Base-by-base conservation (phyloP, 2,888 invertebrate species). In the Chesias legatella region DNA sequence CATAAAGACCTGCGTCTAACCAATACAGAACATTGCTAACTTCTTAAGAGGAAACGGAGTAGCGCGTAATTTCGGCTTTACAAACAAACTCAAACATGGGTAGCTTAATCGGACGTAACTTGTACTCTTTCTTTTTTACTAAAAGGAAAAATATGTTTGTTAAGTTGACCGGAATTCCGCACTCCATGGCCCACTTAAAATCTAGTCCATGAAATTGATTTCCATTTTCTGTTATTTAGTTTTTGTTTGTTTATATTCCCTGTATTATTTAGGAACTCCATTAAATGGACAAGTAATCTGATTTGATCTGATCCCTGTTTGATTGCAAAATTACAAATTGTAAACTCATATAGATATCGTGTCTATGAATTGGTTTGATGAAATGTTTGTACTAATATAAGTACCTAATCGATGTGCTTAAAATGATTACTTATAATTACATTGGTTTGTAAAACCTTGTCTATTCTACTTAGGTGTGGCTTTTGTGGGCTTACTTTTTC, bases 371-470 rank as follows among this genome's bases (percentile, higher is more conserved):
- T 17, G 5, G 5, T 17, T 17, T 17, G 2, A 17, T 5, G 10
- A 10, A 23, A 23, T 29, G 33, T 24, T 13, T 44, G 21, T 33
- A 33, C 35, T 35, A 32, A 17, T 3, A 17, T 17, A n/a, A n/a
- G n/a, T n/a, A n/a, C n/a, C n/a, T n/a, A n/a, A n/a, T n/a, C n/a
- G n/a, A n/a, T n/a, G n/a, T n/a, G n/a, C n/a, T n/a, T 17, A 5
- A 17, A 17, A 17, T 17, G 5, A 17, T 17, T 17, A 25, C n/a
- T 17, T 30, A 32, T 10, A 21, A 10, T 10, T 41, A 29, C 10
- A 34, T 43, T 9, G 49, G 52, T 53, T 53, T 53, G 8, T 41
- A 36, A 53, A 53, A 48, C 49, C 52, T 43, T 39, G 13, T 43
- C 24, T 36, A 43, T 22, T 47, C 30, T 36, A 35, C 24, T 38